Evolutionary conservation across 2,888 invertebrate genomes (phyloP), one percentile per base, ranked within the genome.

Genomic region (Parnassius apollo): DNA sequence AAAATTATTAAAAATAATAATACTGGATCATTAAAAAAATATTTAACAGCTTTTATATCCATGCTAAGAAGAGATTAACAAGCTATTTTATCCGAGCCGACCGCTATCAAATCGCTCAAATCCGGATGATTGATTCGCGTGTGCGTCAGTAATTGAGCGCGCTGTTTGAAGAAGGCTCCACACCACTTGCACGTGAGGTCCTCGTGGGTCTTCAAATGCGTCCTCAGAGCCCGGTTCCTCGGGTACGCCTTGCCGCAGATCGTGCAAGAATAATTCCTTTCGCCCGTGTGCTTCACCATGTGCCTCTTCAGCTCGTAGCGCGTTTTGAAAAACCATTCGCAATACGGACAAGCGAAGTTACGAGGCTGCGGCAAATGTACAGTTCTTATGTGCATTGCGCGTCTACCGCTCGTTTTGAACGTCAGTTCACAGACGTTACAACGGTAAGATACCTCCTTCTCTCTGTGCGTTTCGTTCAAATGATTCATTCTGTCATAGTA

Each of bases 401-500:
- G 76, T 60, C 85, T 87, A 0, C 85, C 87, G 50, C 90, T 90
- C 0, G 90, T 91, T 62, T 85, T 89, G 57, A 91, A 91, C 0
- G 82, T 72, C 56, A 83, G 62, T 2, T 85, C 83, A 66, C 91
- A 91, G 56, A 88, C 85, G 0, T 76, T 65, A 62, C 91, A 91
- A 7, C 70, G 80, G 68, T 91, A 91, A 0, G 73, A 71, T 0
- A 89, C 85, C 66, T 85, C 81, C 42, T 83, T 85, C 57, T 85
- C 87, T 22, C 82, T 80, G 59, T 91, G 91, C 11, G 78, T 78
- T 48, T 83, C 83, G 57, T 88, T 88, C 64, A 91, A 75, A 68
- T 91, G 91, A 8, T 79, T 76, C 83, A 88, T 86, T 56, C 91
- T 78, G 45, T 85, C 83, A 67, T 88, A 88, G 69, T 91, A 91